Evolutionary conservation across 2,888 invertebrate genomes (phyloP), one percentile per base, ranked within the genome.

Genomic region (Spodoptera littoralis): DNA sequence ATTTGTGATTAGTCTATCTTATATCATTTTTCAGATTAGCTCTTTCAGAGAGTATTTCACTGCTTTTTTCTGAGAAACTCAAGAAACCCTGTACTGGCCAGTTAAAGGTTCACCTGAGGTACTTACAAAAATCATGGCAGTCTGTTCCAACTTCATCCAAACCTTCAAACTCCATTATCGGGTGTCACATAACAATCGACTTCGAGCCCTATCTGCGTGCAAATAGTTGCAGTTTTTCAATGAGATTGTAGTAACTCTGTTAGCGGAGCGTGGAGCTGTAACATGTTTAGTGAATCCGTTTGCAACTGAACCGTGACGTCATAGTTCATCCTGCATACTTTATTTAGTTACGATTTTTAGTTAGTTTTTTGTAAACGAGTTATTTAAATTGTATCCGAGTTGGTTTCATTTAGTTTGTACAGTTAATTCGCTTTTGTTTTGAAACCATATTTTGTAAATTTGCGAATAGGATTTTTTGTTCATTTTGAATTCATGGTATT

Each of bases 151-250:
- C 3, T n/a, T 8, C 4, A 36, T 11, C 53, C 47, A 49, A 41
- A 11, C 56, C 43, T 36, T n/a, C 47, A 48, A 60, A 61, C 53
- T 55, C 27, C 22, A 47, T 48, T 58, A 55, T 43, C 22, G 12
- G 13, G 27, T 49, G 42, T 50, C 41, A 44, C 47, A 42, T 53
- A 53, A 59, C 58, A 68, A 61, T 58, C 13, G 50, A 24, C 42
- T 12, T 52, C 24, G 41, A n/a, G 18, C 43, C 36, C 42, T 53
- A 65, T 47, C 12, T 41, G 47, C 41, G 30, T 12, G 43, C 36
- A 18, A 27, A 52, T 30, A 48, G 58, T 57, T 60, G 43, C 18
- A 49, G 56, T n/a, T 75, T 70, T 53, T 22, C 12, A 75, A 72
- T 51, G 45, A 46, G 30, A 36, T 52, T 57, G 54, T 49, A 8